These are phyloP conservation scores for Menidia menidia DNA, from an alignment of 2,797 vertebrate genomes.

Conservation along the genomic window DNA sequence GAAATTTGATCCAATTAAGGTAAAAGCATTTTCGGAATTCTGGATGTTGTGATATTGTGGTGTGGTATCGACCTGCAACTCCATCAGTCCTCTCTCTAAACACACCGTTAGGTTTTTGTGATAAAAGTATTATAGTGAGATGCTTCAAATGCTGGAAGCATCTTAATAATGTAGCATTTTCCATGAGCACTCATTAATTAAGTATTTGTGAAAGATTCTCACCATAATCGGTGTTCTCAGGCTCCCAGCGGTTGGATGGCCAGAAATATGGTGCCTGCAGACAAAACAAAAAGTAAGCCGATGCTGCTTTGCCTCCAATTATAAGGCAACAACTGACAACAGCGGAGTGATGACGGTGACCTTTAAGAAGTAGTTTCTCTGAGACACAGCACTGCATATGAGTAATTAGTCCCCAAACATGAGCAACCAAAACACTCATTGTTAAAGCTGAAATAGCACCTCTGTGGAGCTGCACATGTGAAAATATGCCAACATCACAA, in stretches of 20 bases:
- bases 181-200: not conserved
- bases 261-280: constrained; percentile 95
- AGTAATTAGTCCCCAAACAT: constrained; percentile 22
- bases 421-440: not conserved
- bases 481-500: not conserved
- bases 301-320: not conserved
- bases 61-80: not conserved
- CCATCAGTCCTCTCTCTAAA: not conserved
- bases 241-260: constrained; percentile 98
- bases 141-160: not conserved
- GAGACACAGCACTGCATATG: constrained; percentile 17
- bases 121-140: not conserved
- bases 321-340: not conserved
- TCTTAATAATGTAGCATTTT: not conserved
- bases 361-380: constrained; percentile 22
- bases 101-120: not conserved
- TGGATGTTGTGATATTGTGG: not conserved
- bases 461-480: not conserved
- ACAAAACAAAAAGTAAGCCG: constrained; percentile 7
- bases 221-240: constrained; percentile 99
- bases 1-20: not conserved
- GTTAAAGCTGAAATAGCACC: constrained; percentile 19
- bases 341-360: constrained; percentile 14
- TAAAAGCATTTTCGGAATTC: not conserved
- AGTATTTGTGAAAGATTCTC: constrained; percentile 57